Base-by-base conservation (phyloP, 1,140 invertebrate species). In the Mylabris phalerata region DNA sequence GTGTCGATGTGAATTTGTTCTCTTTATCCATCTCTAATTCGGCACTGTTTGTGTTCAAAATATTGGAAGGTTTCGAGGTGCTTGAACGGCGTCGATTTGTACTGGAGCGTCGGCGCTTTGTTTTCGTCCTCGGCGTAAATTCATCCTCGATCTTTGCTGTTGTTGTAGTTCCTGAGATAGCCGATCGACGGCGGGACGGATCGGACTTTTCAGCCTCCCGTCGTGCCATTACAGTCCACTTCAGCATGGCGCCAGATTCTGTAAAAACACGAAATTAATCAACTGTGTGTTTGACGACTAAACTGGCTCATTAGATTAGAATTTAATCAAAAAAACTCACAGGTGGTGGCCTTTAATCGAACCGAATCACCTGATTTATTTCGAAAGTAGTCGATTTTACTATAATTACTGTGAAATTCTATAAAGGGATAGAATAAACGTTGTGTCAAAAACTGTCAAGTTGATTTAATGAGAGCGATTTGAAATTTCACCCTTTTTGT, bases 1-100 rank as follows among this genome's bases (percentile, higher is more conserved):
- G 71, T n/a, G 71, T 73, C 3, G 71, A 73, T 9, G 71, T 71
- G 56, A 71, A 74, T 40, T 65, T 67, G 45, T 74, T 74, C 59
- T 73, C 71, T 54, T 73, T 74, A 45, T 72, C 64, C 1, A 57
- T 61, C n/a, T 68, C 67, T 39, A 52, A 56, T 2, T 65, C 54
- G 24, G 63, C 57, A 55, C 62, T 64, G 19, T 19, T 19, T 19
- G 19, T 19, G 19, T 2, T 19, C 19, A 19, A 19, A 19, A 19
- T 19, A 19, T 19, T 19, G 54, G 54, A 65, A 4, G 65, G 57
- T 54, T 64, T 65, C 7, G 61, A 47, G n/a, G 13, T 47, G 45
- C 51, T 67, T 13, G 47, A 50, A 47, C 64, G 62, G 1, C 65
- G 60, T 47, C 63, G 57, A 25, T 50, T 41, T 9, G 58, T 50